Evolutionary conservation across 2,888 invertebrate species (phyloP).

Genomic region (Tipula lateralis): DNA sequence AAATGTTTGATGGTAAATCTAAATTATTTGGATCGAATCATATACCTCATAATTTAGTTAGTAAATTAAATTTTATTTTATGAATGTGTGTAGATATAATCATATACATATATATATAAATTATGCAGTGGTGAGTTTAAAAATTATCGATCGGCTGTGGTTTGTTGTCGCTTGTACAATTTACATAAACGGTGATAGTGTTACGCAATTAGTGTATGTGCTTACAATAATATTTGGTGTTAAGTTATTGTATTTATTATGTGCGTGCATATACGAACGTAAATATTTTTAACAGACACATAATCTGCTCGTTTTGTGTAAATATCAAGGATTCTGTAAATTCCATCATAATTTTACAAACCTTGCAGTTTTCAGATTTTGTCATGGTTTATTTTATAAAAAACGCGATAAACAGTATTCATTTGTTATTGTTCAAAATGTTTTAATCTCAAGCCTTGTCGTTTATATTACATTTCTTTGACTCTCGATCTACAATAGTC

Average conservation of each 20-base stretch:
- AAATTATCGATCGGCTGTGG: not conserved
- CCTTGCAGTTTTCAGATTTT: not conserved
- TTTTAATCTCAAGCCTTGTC: too few relatives aligned
- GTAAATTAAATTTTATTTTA: not conserved
- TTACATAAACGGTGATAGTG: not conserved
- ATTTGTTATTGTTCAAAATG: too few relatives aligned
- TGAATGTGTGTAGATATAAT: not conserved
- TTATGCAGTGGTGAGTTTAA: not conserved
- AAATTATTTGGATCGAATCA: not conserved
- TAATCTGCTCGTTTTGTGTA: not conserved
- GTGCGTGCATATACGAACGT: not conserved
- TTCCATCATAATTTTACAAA: not conserved
- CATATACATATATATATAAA: not conserved
- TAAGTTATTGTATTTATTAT: not conserved
- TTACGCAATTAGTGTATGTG: not conserved
- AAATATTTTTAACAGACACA: not conserved
- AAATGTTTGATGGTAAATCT: not conserved
- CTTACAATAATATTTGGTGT: not conserved
- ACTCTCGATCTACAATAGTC: too few relatives aligned
- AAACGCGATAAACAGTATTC: too few relatives aligned
- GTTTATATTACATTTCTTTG: too few relatives aligned
- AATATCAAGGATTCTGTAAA: slow-evolving; percentile 4
- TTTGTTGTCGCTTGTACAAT: not conserved
- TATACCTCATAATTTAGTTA: not conserved
- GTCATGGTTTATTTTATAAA: too few relatives aligned